Evolutionary conservation across 1,140 invertebrate genomes (phyloP), one percentile per base, ranked within the genome.

Genomic region (Oreohelix idahoensis): DNA sequence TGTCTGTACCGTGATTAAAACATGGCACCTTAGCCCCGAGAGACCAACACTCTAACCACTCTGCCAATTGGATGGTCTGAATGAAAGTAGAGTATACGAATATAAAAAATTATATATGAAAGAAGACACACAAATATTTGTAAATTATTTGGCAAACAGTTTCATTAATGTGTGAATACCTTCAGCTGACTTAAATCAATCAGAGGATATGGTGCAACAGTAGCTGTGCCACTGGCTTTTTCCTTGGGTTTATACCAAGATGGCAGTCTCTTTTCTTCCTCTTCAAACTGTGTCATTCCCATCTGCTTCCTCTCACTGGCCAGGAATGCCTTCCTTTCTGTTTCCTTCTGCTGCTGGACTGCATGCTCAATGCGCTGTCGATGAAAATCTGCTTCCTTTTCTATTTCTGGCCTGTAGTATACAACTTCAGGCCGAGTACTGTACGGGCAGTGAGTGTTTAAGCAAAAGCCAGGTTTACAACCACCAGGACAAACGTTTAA

Each of bases 311-410:
- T 70, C 49, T 81, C 79, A 35, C 36, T 49, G 38, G 20, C 45
- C 36, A 81, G 63, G 58, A 81, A 81, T 49, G 66, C 79, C 20
- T 45, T 4, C n/a, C 39, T 70, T n/a, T 81, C 66, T n/a, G n/a
- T 45, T 17, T 71, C 17, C 36, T 71, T 45, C 32, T 71, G 32
- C 32, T 71, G 26, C 42, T 71, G 45, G 8, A 45, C 69, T 32
- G 79, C 66, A 17, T 45, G 4, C 26, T 81, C 39, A 29, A 71
- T 20, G n/a, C 66, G 39, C 17, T 38, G 10, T 32, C 32, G 36
- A 32, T 51, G 35, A 51, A 71, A 71, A 26, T 70, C 79, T n/a
- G 51, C 39, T 32, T 81, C 63, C n/a, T 49, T 70, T 42, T 70
- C 63, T 42, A 81, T 17, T 26, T 79, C 75, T 36, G 75, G 75